Evolutionary conservation across 2,888 invertebrate species (phyloP).

Genomic region (Ashinkailepas kermadecensis): DNA sequence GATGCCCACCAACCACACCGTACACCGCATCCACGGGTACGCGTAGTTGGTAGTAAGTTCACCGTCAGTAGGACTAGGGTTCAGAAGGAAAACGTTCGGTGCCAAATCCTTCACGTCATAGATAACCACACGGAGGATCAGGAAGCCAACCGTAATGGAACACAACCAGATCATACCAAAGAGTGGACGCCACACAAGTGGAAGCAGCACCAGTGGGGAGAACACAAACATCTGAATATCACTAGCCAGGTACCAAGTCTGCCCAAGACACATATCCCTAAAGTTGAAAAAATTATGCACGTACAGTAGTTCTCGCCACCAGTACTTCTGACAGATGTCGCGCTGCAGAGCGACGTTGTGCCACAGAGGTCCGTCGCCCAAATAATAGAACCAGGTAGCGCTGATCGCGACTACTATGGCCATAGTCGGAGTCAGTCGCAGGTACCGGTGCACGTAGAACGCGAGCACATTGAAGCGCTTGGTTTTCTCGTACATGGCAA

Average conservation of each 20-base stretch:
- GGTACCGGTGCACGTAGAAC: not conserved
- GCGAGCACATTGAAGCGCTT: not conserved
- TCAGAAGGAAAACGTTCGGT: not conserved
- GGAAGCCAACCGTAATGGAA: not conserved
- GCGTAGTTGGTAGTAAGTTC: not conserved
- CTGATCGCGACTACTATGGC: not conserved
- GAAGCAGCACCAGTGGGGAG: slow-evolving; percentile 25
- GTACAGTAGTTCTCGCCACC: not conserved
- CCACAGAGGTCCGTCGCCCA: not conserved
- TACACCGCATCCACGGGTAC: slow-evolving; percentile 25
- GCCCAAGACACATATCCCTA: not conserved
- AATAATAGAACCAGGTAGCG: not conserved
- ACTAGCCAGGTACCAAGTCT: slow-evolving; percentile 25
- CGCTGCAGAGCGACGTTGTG: not conserved
- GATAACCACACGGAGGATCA: slow-evolving; percentile 9
- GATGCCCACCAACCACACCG: slow-evolving; percentile 26
- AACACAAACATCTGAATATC: slow-evolving; percentile 27
- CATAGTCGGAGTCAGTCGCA: slow-evolving; percentile 18
- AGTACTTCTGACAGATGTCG: not conserved
- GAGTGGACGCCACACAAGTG: slow-evolving; percentile 14
- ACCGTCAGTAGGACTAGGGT: not conserved
- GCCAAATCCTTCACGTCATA: slow-evolving; percentile 9
- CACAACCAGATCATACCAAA: slow-evolving; percentile 5
- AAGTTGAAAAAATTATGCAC: not conserved
- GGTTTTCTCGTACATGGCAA: not conserved